Base-by-base conservation (phyloP, 2,888 invertebrate genomes). In the Caenorhabditis afra region DNA sequence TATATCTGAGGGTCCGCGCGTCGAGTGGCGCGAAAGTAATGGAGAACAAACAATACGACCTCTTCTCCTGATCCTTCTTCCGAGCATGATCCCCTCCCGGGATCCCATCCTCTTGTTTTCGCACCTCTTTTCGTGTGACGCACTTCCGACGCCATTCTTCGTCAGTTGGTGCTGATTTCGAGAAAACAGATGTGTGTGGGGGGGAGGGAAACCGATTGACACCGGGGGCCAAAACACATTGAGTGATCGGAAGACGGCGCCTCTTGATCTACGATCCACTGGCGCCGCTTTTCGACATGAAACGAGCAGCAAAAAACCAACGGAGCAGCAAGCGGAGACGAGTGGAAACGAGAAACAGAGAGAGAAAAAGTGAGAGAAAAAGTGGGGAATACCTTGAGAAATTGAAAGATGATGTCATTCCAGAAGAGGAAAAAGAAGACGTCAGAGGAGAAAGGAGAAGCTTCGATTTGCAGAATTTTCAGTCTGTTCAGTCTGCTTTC, bases 261-360 rank as follows among this genome's bases (percentile, higher is more conserved):
- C 70, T 71, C 71, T 71, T 71, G 71, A 71, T 71, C 71, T 64
- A 12, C 62, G 71, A 64, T 71, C 53, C 49, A 45, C n/a, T 58
- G 50, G 14, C 35, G 8, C 7, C 23, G 44, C 45, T 55, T 71
- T 70, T 61, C 23, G 52, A 70, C 70, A 70, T 68, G 68, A 59
- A 59, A 68, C 49, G 41, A 12, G 58, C 23, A 58, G 39, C 41
- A 29, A 39, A 39, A 45, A 55, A 50, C 39, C 44, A 29, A 35
- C n/a, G 12, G 29, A 23, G 12, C 20, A 37, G 55, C n/a, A n/a
- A n/a, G 67, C 18, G 35, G 5, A 37, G 29, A 35, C 37, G 37
- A 37, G 5, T 37, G 37, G 11, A 37, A 37, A 37, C 5, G 37
- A 11, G 37, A 37, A 37, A 37, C 37, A 37, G 37, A 11, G 11